These are phyloP conservation scores for Actinostola sp. DNA, from an alignment of 92 coral and sea anemone species.

Conservation along the genomic window DNA sequence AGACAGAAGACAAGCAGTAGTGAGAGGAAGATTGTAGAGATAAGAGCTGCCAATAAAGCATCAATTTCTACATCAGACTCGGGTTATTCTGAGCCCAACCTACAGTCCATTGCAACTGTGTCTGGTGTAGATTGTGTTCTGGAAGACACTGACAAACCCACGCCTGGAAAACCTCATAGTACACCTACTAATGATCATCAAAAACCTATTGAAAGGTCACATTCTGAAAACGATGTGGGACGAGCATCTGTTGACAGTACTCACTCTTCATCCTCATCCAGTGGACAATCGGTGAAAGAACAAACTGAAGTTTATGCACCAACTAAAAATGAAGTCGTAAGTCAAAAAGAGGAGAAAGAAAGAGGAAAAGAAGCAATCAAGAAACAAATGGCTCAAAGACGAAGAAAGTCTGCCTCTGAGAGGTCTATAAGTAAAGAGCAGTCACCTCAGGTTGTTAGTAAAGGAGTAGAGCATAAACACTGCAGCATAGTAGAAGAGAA, in stretches of 20 bases:
- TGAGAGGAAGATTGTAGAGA: constrained; percentile 31
- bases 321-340: constrained; percentile 15
- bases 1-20: constrained; percentile 63
- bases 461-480: neutral
- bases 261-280: constrained; percentile 59
- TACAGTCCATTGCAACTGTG: constrained; percentile 75
- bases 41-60: constrained; percentile 39
- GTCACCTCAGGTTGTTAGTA: neutral
- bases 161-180: constrained; percentile 27
- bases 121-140: constrained; percentile 85
- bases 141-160: constrained; percentile 41
- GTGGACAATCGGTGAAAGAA: constrained; percentile 71
- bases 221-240: constrained; percentile 51
- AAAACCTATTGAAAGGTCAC: constrained; percentile 45
- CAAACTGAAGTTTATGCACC: constrained; percentile 39
- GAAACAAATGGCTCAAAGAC: constrained; percentile 69
- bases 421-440: constrained; percentile 22
- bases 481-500: constrained; percentile 21
- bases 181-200: constrained; percentile 36
- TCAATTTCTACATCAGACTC: constrained; percentile 71
- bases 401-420: constrained; percentile 36
- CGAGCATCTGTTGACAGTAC: constrained; percentile 63
- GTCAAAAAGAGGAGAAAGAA: constrained; percentile 42
- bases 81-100: constrained; percentile 62
- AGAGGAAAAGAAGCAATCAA: constrained; percentile 56